Base-by-base conservation (phyloP, 2,113 vertebrate species). In the Laterallus jamaicensis region DNA sequence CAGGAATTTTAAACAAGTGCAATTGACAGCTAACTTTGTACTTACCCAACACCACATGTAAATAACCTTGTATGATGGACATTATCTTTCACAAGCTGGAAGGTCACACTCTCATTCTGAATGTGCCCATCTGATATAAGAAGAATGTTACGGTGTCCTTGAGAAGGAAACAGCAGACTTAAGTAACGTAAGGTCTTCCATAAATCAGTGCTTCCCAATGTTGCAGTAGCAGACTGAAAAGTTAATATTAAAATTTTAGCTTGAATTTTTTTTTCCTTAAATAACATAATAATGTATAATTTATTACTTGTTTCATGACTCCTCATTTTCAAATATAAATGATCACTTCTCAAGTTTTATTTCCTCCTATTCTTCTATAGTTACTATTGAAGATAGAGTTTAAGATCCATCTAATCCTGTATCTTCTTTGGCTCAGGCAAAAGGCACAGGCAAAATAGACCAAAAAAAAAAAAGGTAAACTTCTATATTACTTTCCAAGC, bases 91-190 rank as follows among this genome's bases (percentile, higher is more conserved):
- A 99, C 94, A 44, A 98, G 97, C 96, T 97, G 97, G 92, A 99
- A 54, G 6, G 98, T 98, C 81, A 98, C 73, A 54, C 92, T 93
- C 3, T 98, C 87, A 39, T 98, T 98, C 92, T 99, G 99, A 83
- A 99, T 91, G 92, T 99, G 99, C 13, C 99, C 99, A 37, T 99
- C 99, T 1, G 98, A 99, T 88, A 99, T 96, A 76, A 99, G 97
- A 90, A 99, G 96, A 79, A 99, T 94, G 82, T 98, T 99, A 69
- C 98, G 97, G 14, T 96, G 20, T 26, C 98, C 97, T 22, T 82
- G 82, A n/a, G 98, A 97, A 12, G 98, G 98, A 76, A 97, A 97
- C 32, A 99, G 97, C 59, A 99, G 97, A 69, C 96, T 97, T 78
- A 99, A 97, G 81, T 97, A 98, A 26, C 87, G 97, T 55, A 99